Conservation (phyloP, 2,797 vertebrate genomes). For the Acanthurus lineatus region DNA sequence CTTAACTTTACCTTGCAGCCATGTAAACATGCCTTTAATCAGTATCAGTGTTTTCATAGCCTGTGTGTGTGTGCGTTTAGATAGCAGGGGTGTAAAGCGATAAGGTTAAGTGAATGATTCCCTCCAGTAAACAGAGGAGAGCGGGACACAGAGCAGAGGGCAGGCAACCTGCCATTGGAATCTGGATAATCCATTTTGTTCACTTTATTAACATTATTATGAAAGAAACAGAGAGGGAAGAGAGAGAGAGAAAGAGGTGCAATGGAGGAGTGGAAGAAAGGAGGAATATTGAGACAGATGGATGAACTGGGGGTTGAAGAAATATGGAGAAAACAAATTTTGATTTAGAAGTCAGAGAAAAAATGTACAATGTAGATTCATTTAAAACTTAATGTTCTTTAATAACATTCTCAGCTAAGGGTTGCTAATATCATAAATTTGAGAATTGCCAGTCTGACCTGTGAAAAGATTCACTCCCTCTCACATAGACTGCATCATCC, state of each 20-base stretch:
- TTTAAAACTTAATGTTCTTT: not conserved
- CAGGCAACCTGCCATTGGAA: constrained; percentile 76
- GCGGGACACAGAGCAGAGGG: constrained; percentile 62
- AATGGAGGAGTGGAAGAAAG: constrained; percentile 24
- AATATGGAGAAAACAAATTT: constrained; percentile 48
- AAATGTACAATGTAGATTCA: not conserved
- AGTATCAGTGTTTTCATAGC: constrained; percentile 42
- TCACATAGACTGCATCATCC: not conserved
- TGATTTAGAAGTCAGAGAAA: constrained; percentile 25
- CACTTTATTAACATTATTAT: constrained; percentile 78
- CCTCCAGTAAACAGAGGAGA: constrained; percentile 65
- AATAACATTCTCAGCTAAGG: too few relatives aligned
- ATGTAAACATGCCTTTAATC: constrained; percentile 58
- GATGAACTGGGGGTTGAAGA: constrained; percentile 26
- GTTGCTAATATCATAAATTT: too few relatives aligned
- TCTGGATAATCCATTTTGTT: constrained; percentile 78
- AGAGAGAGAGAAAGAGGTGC: not conserved
- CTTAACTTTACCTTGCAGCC: constrained; percentile 32
- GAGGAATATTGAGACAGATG: constrained; percentile 31
- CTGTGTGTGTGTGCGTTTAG: constrained; percentile 32
- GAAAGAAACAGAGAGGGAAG: constrained; percentile 50
- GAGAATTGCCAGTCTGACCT: not conserved
- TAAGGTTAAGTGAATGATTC: constrained; percentile 80
- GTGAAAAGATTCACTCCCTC: too few relatives aligned
- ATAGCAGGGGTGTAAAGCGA: constrained; percentile 69